These are phyloP conservation scores for Himalopsyche kuldschensis DNA, from an alignment of 2,888 invertebrate genomes.

Conservation along the genomic window DNA sequence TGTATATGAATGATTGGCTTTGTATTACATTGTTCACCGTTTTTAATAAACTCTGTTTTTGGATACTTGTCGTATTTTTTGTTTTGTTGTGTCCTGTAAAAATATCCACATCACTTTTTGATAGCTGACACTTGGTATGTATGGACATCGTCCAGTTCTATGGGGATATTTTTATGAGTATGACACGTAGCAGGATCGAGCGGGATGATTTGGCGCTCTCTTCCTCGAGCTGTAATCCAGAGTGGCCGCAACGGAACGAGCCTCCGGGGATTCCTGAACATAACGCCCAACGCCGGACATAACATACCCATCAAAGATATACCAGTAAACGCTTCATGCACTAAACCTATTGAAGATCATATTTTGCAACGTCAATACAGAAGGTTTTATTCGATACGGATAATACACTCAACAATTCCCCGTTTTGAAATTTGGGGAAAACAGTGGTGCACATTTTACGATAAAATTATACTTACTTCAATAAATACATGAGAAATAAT, in stretches of 20 bases:
- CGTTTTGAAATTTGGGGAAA: background rate
- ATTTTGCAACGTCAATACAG: background rate
- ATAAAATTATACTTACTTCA: no score
- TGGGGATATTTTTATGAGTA: conserved; percentile 19
- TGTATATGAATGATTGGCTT: background rate
- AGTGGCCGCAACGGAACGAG: background rate
- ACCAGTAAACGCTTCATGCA: conserved; percentile 3
- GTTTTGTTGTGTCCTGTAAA: background rate
- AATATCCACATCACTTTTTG: background rate
- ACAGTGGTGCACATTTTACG: background rate
- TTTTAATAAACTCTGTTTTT: no score
- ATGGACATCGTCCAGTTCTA: background rate
- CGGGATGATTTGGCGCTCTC: conserved; percentile 7
- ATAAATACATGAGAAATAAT: no score
- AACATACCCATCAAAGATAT: background rate
- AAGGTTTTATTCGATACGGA: background rate
- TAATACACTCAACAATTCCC: background rate
- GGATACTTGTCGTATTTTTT: background rate
- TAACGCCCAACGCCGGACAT: background rate
- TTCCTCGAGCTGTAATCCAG: background rate
- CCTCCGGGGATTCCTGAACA: background rate
- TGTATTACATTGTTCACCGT: background rate
- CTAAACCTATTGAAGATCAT: background rate
- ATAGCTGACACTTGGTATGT: conserved; percentile 7
- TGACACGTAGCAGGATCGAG: conserved; percentile 8